Evolutionary conservation across 2,797 vertebrate genomes (phyloP), one percentile per base, ranked within the genome.

Genomic region (Vipera latastei): DNA sequence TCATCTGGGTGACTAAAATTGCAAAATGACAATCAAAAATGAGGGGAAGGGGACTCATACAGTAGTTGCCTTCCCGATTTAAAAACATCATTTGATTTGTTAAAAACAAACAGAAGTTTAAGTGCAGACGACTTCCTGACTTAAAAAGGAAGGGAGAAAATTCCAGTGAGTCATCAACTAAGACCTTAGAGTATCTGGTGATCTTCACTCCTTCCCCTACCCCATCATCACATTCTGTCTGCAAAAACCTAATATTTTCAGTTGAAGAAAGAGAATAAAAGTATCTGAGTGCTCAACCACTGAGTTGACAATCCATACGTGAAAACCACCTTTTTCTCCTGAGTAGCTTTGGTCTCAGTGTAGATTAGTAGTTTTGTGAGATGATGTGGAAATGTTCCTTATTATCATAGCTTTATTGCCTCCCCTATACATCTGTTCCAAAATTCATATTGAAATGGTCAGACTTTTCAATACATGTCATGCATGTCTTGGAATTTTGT

Each of bases 391-490:
- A 98, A 97, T 96, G 96, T 97, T 98, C 96, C 97, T 97, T 97
- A 97, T 98, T 98, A 97, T 98, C 97, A 98, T 96, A 97, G 95
- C 96, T 98, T 98, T 98, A 98, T 97, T 97, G 97, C 97, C 97
- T 97, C 96, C 97, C 96, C 97, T 94, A 94, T 98, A 97, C 97
- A 98, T 98, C 97, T 98, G 97, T 97, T 98, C 96, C 95, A 94
- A 97, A 97, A 97, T 97, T 97, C 96, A 97, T 97, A 97, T 95
- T 96, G 96, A 97, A 98, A 97, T 96, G 93, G 96, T 97, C 97
- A 98, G 97, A 96, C 96, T 96, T 96, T 97, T 97, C 97, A 97
- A 97, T 97, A 98, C 97, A 96, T 11, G 48, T 96, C 91, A 92
- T 48, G 96, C 89, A 93, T 97, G 97, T 97, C 95, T 97, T 97